phyloP scores from a whole-genome alignment of 64 coral and sea anemone species.

The Dendronephthya gigantea region DNA sequence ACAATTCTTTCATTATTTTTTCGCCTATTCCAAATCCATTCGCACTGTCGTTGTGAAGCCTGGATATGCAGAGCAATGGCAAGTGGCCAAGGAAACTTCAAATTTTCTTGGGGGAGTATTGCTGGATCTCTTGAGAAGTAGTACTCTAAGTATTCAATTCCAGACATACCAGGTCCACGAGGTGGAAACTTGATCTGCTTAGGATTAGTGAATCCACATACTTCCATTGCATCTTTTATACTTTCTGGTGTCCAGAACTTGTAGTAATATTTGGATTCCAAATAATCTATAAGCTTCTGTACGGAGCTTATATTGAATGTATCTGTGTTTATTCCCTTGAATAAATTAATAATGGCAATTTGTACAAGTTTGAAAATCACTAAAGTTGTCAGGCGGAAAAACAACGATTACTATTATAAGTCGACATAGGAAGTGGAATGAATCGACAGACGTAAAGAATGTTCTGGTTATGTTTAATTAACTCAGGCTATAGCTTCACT shows the following conservation, averaged over 20 bases:
- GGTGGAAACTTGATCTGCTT: not conserved
- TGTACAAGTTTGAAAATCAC: not conserved
- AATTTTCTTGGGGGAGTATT: not conserved
- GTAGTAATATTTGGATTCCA: not conserved
- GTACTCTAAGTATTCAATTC: not conserved
- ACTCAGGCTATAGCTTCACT: no score
- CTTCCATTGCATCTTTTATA: not conserved
- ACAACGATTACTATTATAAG: no score
- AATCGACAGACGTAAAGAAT: no score
- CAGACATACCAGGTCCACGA: not conserved
- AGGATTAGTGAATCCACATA: not conserved
- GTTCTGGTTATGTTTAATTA: no score
- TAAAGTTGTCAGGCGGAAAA: no score
- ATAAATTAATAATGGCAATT: not conserved
- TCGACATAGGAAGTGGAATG: no score
- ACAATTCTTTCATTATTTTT: not conserved
- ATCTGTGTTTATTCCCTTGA: not conserved
- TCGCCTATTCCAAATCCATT: not conserved
- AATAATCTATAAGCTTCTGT: not conserved
- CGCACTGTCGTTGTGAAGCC: not conserved
- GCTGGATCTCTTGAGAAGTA: not conserved
- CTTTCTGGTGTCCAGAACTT: not conserved
- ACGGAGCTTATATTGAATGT: not conserved
- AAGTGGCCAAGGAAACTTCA: not conserved
- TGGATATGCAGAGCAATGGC: not conserved